Conservation (phyloP, 2,888 invertebrate genomes). For the Drosophila anceps region DNA sequence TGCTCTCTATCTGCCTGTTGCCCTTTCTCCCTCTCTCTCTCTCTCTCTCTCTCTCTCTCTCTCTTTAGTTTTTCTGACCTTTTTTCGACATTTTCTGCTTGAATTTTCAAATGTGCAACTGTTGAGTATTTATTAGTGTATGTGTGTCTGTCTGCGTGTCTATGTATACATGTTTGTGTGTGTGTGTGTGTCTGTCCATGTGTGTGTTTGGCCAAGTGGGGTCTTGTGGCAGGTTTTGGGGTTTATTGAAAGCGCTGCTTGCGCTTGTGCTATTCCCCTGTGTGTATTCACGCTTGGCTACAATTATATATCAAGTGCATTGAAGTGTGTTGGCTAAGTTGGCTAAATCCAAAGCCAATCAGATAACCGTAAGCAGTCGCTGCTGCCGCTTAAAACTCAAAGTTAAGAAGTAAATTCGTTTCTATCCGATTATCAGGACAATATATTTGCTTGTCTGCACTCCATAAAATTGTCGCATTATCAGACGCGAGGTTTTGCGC, state of each 20-base stretch:
- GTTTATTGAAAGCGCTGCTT: slow-evolving; percentile 8
- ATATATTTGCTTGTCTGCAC: slow-evolving; percentile 4
- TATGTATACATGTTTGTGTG: background rate
- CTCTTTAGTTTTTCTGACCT: slow-evolving; percentile 32
- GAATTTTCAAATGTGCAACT: slow-evolving; percentile 72
- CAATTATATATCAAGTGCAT: slow-evolving; percentile 58
- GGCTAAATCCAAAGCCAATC: slow-evolving; percentile 45
- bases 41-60: slow-evolving; percentile 4
- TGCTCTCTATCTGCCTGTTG: background rate
- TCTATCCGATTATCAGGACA: slow-evolving; percentile 12
- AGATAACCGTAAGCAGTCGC: slow-evolving; percentile 42
- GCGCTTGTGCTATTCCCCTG: slow-evolving; percentile 30
- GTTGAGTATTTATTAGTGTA: slow-evolving; percentile 61
- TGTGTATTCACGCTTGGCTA: slow-evolving; percentile 57
- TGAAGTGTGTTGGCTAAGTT: slow-evolving; percentile 44
- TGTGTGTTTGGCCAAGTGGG: slow-evolving; percentile 25
- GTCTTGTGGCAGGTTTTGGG: slow-evolving; percentile 4
- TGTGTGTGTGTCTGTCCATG: background rate
- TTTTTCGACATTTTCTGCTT: slow-evolving; percentile 50
- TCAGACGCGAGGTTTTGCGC: slow-evolving; percentile 15
- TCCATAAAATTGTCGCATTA: slow-evolving; percentile 35
- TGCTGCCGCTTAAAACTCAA: background rate
- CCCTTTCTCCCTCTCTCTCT: background rate
- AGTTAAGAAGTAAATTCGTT: background rate
- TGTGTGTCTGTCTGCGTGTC: slow-evolving; percentile 1